Conservation (phyloP, 2,797 vertebrate species). For the Coregonus suidteri region DNA sequence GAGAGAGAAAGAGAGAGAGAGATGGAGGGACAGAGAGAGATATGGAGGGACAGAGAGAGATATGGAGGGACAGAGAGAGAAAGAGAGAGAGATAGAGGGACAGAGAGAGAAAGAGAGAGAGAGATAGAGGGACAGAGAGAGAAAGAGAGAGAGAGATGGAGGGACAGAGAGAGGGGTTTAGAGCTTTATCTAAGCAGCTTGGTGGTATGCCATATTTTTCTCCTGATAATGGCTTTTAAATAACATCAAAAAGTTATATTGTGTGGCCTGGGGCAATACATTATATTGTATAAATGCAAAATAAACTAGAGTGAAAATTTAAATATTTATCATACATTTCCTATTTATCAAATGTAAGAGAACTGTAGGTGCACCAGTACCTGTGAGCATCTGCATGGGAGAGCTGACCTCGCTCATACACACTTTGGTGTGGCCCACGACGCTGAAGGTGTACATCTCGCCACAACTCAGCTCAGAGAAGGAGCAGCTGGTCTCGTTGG, state of each 20-base stretch:
- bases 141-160: background rate
- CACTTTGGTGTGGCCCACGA: conserved; percentile 59
- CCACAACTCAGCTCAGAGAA: conserved; percentile 69
- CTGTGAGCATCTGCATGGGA: conserved; percentile 46
- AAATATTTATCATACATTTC: background rate
- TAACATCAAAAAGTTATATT: too few relatives aligned
- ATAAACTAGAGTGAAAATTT: too few relatives aligned
- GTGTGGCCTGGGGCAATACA: too few relatives aligned
- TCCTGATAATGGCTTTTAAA: background rate
- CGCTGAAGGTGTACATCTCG: conserved; percentile 66
- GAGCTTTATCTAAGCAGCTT: background rate
- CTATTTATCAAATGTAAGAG: background rate
- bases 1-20: too few relatives aligned
- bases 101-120: too few relatives aligned
- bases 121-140: too few relatives aligned
- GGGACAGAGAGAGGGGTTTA: background rate
- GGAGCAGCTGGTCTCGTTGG: conserved; percentile 53
- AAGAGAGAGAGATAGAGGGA: too few relatives aligned
- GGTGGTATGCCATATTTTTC: background rate
- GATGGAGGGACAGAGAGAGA: too few relatives aligned
- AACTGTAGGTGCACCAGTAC: conserved; percentile 38
- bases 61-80: too few relatives aligned
- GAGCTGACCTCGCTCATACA: conserved; percentile 63
- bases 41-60: too few relatives aligned
- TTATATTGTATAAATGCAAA: too few relatives aligned